phyloP scores from a whole-genome alignment of 2,888 invertebrate species.

The Protodeltote pygarga region DNA sequence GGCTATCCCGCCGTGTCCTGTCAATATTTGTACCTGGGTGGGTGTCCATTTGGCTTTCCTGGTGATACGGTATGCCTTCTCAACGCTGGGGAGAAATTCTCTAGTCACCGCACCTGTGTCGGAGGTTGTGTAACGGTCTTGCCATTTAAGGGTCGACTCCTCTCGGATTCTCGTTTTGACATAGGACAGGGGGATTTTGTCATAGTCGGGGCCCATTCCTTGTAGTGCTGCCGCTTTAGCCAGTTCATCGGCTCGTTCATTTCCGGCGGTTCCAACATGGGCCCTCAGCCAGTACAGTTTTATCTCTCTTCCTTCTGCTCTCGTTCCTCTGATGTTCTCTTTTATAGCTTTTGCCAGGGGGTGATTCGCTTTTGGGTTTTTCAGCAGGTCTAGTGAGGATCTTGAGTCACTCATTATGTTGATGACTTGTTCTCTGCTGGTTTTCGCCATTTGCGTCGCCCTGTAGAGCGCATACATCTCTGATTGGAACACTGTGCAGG shows the following conservation, averaged over 20 bases:
- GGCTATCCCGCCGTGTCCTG: constrained; percentile 14
- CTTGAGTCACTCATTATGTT: neutral
- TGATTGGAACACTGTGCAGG: neutral
- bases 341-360: neutral
- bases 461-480: neutral
- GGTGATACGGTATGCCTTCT: constrained; percentile 2
- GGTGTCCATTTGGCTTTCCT: neutral
- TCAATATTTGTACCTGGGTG: constrained; percentile 1
- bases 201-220: neutral
- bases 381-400: neutral
- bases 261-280: neutral
- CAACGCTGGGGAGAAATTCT: constrained; percentile 1
- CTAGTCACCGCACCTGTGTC: constrained; percentile 8
- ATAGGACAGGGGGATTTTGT: constrained; percentile 4
- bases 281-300: neutral
- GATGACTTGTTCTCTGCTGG: too few species aligned
- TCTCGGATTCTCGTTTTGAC: constrained; percentile 7
- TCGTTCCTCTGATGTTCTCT: neutral
- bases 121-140: constrained; percentile 6
- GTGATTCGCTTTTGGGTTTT: neutral
- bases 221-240: constrained; percentile 4
- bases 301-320: neutral
- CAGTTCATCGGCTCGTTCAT: neutral
- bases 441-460: neutral
- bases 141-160: constrained; percentile 6